These are phyloP conservation scores for Deilephila porcellus DNA, from an alignment of 2,888 invertebrate genomes.

Conservation along the genomic window DNA sequence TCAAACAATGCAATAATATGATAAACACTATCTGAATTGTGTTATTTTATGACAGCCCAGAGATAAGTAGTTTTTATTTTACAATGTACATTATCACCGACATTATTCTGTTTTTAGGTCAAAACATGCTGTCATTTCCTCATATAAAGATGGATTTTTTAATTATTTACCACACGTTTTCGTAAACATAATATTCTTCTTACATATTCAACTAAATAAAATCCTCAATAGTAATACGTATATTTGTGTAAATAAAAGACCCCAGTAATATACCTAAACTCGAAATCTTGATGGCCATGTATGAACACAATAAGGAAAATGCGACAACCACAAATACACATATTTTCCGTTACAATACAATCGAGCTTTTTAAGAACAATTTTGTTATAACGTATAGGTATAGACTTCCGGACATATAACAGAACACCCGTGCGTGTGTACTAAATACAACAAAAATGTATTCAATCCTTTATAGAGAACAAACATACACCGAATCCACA, in stretches of 20 bases:
- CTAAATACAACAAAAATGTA: slow-evolving; percentile 17
- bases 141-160: not conserved
- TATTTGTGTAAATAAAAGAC: no score
- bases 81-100: slow-evolving; percentile 26
- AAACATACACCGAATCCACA: slow-evolving; percentile 34
- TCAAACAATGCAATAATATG: slow-evolving; percentile 17
- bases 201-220: no score
- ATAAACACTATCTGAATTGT: slow-evolving; percentile 13
- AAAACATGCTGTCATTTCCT: slow-evolving; percentile 1
- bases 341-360: no score
- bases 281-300: no score
- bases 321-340: no score
- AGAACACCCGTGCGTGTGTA: slow-evolving; percentile 8
- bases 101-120: slow-evolving; percentile 22
- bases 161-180: not conserved
- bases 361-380: not conserved
- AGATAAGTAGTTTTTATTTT: slow-evolving; percentile 23
- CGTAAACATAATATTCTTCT: not conserved
- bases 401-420: not conserved
- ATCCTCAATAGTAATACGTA: no score
- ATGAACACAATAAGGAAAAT: no score
- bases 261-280: no score
- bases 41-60: slow-evolving; percentile 9
- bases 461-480: slow-evolving; percentile 13
- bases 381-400: not conserved